phyloP scores from a whole-genome alignment of 2,113 vertebrate genomes.

The Casuarius casuarius region DNA sequence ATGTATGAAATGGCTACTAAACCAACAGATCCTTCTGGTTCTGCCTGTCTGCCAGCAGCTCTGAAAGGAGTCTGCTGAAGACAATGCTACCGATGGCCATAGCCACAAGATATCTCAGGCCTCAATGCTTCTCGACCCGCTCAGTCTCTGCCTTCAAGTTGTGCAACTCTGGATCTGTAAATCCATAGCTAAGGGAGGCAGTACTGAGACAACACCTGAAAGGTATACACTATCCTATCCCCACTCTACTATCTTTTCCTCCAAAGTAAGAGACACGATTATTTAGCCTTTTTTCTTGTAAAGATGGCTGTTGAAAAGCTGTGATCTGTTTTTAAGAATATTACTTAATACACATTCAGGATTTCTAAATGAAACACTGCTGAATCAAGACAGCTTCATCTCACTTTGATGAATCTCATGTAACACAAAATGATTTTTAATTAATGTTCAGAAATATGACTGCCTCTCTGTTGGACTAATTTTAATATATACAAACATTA shows the following conservation, averaged over 20 bases:
- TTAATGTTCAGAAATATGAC: not conserved
- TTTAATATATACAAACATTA: not conserved
- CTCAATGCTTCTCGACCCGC: not conserved
- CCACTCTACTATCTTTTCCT: not conserved
- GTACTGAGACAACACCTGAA: not conserved
- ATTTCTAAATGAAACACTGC: not conserved
- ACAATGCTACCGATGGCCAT: not conserved
- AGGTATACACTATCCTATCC: no score
- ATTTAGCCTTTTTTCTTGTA: not conserved
- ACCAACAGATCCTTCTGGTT: not conserved
- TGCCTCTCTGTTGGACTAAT: not conserved
- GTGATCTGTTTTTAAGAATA: not conserved
- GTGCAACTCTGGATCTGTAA: not conserved
- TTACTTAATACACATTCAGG: not conserved
- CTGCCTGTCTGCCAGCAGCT: not conserved
- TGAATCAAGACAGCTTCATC: not conserved
- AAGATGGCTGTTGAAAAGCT: not conserved
- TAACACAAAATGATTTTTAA: not conserved
- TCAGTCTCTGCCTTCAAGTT: not conserved
- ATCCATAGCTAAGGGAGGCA: not conserved
- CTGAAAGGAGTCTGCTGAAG: not conserved
- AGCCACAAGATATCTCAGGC: not conserved
- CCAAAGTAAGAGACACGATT: not conserved
- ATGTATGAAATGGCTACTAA: not conserved
- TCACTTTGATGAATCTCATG: not conserved